Evolutionary conservation across 1,140 invertebrate genomes (phyloP).

Genomic region (Pseudomyrmex flavicornis): DNA sequence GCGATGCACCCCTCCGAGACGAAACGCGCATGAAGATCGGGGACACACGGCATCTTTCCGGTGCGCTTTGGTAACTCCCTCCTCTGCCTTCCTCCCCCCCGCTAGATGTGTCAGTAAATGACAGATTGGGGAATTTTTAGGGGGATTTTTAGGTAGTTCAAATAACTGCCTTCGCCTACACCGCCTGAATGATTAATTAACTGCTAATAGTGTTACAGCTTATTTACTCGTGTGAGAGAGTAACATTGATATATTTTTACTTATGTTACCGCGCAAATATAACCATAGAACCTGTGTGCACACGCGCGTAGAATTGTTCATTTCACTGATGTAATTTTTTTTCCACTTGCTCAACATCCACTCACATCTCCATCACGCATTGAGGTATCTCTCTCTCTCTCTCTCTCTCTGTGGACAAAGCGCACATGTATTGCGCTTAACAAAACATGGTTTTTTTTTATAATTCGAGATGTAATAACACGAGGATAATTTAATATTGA

Average conservation of each 20-base stretch:
- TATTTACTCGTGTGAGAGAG: no score
- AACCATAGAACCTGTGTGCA: no score
- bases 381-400: no score
- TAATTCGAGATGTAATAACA: background rate
- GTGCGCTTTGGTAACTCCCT: constrained; percentile 6
- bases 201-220: constrained; percentile 16
- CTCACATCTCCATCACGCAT: no score
- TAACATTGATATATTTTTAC: no score
- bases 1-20: constrained; percentile 51
- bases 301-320: no score
- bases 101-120: background rate
- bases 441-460: no score
- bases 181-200: background rate
- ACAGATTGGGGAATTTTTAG: constrained; percentile 14
- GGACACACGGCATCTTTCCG: constrained; percentile 61
- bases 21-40: constrained; percentile 71
- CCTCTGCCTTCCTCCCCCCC: background rate
- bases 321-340: no score
- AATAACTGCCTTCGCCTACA: background rate
- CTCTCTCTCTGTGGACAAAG: no score
- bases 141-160: background rate
- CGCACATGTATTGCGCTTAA: no score
- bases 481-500: background rate
- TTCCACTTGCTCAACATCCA: no score
- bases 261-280: no score